Conservation (phyloP, 2,797 vertebrate species). For the Linurgus olivaceus region DNA sequence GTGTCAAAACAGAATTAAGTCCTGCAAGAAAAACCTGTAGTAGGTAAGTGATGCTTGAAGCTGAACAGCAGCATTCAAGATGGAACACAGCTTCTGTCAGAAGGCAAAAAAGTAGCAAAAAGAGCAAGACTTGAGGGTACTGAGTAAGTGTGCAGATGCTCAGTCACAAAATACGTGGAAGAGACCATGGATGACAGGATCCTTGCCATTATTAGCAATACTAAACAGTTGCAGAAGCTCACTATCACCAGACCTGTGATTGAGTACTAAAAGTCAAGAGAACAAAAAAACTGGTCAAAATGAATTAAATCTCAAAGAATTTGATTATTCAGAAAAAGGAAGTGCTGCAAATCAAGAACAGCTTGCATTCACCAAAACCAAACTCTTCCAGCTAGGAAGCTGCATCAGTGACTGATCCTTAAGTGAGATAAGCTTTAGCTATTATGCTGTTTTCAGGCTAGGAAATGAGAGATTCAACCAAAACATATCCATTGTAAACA, state of each 20-base stretch:
- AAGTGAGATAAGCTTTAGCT: background rate
- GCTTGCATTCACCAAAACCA: background rate
- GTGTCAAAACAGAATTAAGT: constrained; percentile 17
- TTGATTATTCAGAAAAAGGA: background rate
- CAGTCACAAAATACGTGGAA: background rate
- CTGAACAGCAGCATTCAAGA: constrained; percentile 41
- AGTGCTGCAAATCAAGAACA: constrained; percentile 26
- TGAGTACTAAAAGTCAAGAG: background rate
- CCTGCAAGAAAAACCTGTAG: constrained; percentile 33
- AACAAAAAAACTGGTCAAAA: background rate
- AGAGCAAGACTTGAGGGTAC: background rate
- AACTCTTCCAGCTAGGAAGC: background rate
- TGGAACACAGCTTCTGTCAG: constrained; percentile 33
- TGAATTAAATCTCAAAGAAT: background rate
- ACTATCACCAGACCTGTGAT: background rate
- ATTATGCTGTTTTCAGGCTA: background rate
- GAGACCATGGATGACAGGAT: constrained; percentile 18
- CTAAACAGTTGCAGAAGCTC: background rate
- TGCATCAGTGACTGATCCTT: background rate
- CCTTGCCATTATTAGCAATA: background rate
- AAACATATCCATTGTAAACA: background rate
- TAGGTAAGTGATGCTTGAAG: background rate
- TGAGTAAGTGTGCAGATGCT: background rate
- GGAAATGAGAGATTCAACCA: background rate
- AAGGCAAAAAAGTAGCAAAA: background rate